Evolutionary conservation across 1,140 invertebrate species (phyloP), one percentile per base, ranked within the genome.

Genomic region (Rhopalosiphum maidis): DNA sequence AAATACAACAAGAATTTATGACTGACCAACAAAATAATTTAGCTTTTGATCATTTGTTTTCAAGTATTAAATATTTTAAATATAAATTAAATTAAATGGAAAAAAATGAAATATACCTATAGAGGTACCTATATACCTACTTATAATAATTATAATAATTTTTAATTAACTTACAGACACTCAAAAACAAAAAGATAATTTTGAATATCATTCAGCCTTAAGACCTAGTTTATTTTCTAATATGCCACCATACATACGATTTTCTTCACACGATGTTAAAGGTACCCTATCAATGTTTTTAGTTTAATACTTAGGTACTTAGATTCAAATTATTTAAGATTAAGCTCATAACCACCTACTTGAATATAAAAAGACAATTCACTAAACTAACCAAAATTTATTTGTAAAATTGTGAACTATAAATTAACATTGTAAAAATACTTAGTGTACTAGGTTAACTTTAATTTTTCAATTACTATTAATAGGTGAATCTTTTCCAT

Each of bases 201-300:
- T 23, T 30, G 25, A 90, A 43, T 48, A 25, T 48, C 94, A 94
- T 93, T 94, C 94, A 23, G 94, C 97, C 87, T 95, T 98, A 3
- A 96, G 97, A 15, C 95, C 95, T 18, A 98, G 97, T 93, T 95
- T 99, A 2, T 99, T 99, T 95, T 96, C 97, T 0, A 96, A 98
- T 94, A 97, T 99, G 77, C 98, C 98, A 55, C 98, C 98, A 4
- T 98, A 98, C 94, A 96, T 99, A 82, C 96, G 96, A 94, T 99
- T 99, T 95, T 96, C 97, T 37, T 95, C 96, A 2, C 97, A 97
- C 95, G 97, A 97, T 93, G 96, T 97, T 94, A 96, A 97, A 94
- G 95, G 96, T 94, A 95, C 96, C 6, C 15, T 94, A 25, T 3
- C 9, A 30, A 30, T 95, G 51, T 96, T 96, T 92, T 43, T 48